Percentiles rank a stretch among this genome's conserved stretches.
These are phyloP conservation scores for Campoplex capitator DNA, from an alignment of 2,888 invertebrate species.

Conservation along the genomic window DNA sequence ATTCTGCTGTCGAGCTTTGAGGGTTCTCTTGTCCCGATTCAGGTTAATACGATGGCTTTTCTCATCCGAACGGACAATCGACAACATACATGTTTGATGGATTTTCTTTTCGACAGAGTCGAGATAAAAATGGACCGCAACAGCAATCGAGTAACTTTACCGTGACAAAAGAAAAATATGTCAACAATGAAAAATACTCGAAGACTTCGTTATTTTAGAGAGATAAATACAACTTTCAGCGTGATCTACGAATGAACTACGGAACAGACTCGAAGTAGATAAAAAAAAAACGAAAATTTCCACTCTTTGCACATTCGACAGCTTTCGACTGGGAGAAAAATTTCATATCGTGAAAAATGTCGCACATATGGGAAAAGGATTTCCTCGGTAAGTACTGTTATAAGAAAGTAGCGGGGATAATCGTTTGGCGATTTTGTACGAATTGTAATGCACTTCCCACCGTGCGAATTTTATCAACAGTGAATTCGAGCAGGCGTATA, in stretches of 20 bases:
- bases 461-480: conserved; percentile 13
- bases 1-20: conserved; percentile 74
- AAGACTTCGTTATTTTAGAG: neutral
- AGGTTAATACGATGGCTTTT: conserved; percentile 70
- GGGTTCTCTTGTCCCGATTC: conserved; percentile 73
- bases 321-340: conserved; percentile 24
- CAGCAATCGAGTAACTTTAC: too few relatives aligned
- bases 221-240: neutral
- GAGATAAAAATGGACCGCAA: neutral
- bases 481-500: conserved; percentile 11
- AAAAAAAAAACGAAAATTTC: conserved; percentile 12
- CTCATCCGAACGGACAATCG: conserved; percentile 29
- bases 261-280: neutral
- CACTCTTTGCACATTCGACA: conserved; percentile 41
- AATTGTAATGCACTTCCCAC: conserved; percentile 52
- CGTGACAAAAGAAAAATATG: neutral
- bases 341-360: conserved; percentile 51
- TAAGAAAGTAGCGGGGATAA: conserved; percentile 56
- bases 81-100: neutral
- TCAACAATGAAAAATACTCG: neutral
- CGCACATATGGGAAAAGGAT: conserved; percentile 42
- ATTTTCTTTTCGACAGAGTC: neutral
- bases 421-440: conserved; percentile 38
- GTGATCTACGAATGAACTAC: neutral
- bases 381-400: conserved; percentile 29